Base-by-base conservation (phyloP, 2,113 vertebrate species). In the Bettongia penicillata region DNA sequence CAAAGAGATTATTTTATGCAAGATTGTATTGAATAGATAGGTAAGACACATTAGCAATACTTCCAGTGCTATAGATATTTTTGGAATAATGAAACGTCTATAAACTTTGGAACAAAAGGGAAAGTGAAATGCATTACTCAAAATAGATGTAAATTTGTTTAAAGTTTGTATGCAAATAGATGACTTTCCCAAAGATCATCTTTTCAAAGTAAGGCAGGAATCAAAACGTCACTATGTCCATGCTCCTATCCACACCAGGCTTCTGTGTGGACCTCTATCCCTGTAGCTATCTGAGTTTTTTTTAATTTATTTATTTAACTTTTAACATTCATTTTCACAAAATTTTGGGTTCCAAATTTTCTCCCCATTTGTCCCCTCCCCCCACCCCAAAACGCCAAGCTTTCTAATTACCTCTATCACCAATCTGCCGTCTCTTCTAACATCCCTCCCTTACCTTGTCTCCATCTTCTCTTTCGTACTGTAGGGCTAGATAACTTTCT, bases 131-230 rank as follows among this genome's bases (percentile, higher is more conserved):
- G 48, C 89, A 5, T 26, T 93, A 95, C 12, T 92, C 31, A 57
- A 93, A 96, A 31, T 14, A 90, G 92, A 61, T 61, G 43, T 84
- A 91, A 84, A 10, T 91, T 97, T 95, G 51, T 91, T n/a, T 89
- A 91, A 96, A 96, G 84, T 7, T 4, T 51, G 19, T 90, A 95
- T 94, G 7, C 49, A 89, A 94, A 92, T 24, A 57, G 47, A 25
- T 53, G n/a, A n/a, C 89, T 93, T 97, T 95, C 94, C 48, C 94
- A 47, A 95, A 96, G 68, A 50, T 77, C 0, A 3, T 49, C 68
- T 51, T 92, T 96, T 95, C 84, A 92, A 91, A 12, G 93, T 94
- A 95, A 89, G 92, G 3, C 89, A 51, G 0, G 2, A 55, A 48
- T 89, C 16, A 68, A 37, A 68, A 3, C 3, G 31, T 68, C 57